Evolutionary conservation across 2,113 vertebrate genomes (phyloP), one percentile per base, ranked within the genome.

Genomic region (Semnopithecus entellus): DNA sequence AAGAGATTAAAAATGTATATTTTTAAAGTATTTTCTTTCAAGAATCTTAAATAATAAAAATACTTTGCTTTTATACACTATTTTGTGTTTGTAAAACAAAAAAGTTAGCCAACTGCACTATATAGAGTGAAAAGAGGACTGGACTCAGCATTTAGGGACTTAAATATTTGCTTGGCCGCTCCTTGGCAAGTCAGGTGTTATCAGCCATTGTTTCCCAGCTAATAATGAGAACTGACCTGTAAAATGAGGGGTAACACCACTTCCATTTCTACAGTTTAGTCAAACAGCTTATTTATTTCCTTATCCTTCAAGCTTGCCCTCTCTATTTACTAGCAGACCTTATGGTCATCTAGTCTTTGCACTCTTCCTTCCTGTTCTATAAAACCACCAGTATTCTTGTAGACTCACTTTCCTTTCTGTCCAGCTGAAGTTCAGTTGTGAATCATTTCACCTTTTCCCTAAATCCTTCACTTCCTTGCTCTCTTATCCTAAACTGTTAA

Each of bases 11-110:
- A 64, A 91, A 85, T 35, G 1, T 23, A 32, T 32, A 43, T 43
- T 81, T 88, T 57, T 40, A 80, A 57, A 61, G 3, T 9, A 84
- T 50, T 61, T 73, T 48, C n/a, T 75, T 81, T 84, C 22, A 87
- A 61, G 8, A 91, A 75, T 70, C 40, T 93, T 90, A 80, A 85
- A 79, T 59, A 85, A 94, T 68, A 48, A 90, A 70, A 88, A 32
- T 9, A 79, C 11, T 64, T 84, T 88, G 14, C 75, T 70, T 87
- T 55, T 75, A 89, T 18, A 82, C 0, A 73, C 25, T 85, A 43
- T 9, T 88, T 57, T 25, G 80, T 16, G 27, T 30, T 88, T 35
- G 59, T n/a, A 87, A 88, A 70, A 78, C 1, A 90, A 78, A n/a
- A 27, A 91, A 80, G 23, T 30, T 7, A 5, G 72, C 18, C 35